A percentile compares a stretch with the other conserved stretches of the same genome.
phyloP scores from a whole-genome alignment of 2,888 invertebrate genomes.

The Neocrepidodera transversa region DNA sequence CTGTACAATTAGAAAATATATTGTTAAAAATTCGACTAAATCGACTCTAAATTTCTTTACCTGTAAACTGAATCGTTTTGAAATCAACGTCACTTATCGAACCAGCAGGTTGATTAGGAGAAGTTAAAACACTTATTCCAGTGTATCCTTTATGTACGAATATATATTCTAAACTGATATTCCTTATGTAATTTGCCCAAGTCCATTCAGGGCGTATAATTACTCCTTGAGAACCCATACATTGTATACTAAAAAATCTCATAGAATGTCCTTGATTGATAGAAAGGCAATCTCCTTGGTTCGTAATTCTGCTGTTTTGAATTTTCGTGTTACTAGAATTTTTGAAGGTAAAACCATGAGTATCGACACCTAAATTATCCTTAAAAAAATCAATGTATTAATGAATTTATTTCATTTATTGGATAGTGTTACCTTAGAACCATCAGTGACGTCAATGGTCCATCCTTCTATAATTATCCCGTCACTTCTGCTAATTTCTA shows the following conservation, averaged over 20 bases:
- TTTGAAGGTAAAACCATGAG: conserved; percentile 10
- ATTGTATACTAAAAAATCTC: not conserved
- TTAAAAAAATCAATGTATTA: not conserved
- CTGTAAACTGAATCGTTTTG: conserved; percentile 3
- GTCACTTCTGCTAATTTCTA: conserved; percentile 2
- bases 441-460: conserved; percentile 6
- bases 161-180: conserved; percentile 3
- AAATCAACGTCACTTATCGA: not conserved
- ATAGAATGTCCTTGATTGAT: conserved; percentile 7
- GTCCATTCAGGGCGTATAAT: conserved; percentile 12
- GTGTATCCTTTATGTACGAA: not conserved
- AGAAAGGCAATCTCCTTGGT: conserved; percentile 11
- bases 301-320: not conserved
- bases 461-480: not conserved
- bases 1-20: conserved; percentile 8
- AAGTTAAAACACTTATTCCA: conserved; percentile 13
- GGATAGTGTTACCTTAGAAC: conserved; percentile 10
- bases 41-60: not conserved
- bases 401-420: not conserved
- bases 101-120: conserved; percentile 9
- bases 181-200: not conserved
- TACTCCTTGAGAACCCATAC: conserved; percentile 14
- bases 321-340: not conserved
- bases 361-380: conserved; percentile 9
- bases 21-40: not conserved